A percentile compares a stretch with the other conserved stretches of the same genome.
Conservation (phyloP, 2,888 invertebrate genomes). For the Ichneumoninae sp. region DNA sequence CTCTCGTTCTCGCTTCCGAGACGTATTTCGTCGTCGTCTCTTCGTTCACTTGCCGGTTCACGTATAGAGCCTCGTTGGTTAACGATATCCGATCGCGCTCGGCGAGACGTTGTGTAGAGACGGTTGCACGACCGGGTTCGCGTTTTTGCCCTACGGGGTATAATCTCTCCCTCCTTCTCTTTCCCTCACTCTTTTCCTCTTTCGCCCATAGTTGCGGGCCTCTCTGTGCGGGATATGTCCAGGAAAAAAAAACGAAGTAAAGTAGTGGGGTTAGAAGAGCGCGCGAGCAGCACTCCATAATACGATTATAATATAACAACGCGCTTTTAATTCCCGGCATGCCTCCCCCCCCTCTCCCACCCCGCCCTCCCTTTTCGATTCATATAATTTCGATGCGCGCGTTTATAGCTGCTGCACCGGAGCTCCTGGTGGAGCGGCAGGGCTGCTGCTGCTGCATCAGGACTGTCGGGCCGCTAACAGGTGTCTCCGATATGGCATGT, state of each 20-base stretch:
- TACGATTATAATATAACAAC: conserved; percentile 81
- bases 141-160: conserved; percentile 55
- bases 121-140: conserved; percentile 61
- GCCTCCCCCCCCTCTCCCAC: conserved; percentile 60
- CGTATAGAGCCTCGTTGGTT: conserved; percentile 44
- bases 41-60: conserved; percentile 17
- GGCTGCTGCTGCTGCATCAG: conserved; percentile 74
- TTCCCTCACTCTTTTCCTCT: conserved; percentile 52
- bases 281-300: conserved; percentile 76
- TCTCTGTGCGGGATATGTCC: conserved; percentile 13
- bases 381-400: conserved; percentile 71
- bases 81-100: conserved; percentile 46
- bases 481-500: conserved; percentile 83
- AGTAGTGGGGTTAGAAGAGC: conserved; percentile 15
- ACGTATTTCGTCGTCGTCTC: conserved; percentile 17
- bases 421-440: conserved; percentile 70
- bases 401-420: conserved; percentile 66
- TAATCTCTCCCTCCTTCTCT: conserved; percentile 7
- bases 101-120: conserved; percentile 42
- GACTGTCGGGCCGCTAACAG: conserved; percentile 78
- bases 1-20: conserved; percentile 44
- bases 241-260: conserved; percentile 9
- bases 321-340: conserved; percentile 81
- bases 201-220: conserved; percentile 34
- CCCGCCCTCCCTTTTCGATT: conserved; percentile 68